Evolutionary conservation across 1,140 invertebrate species (phyloP), one percentile per base, ranked within the genome.

Genomic region (Drosophila parabipectinata): DNA sequence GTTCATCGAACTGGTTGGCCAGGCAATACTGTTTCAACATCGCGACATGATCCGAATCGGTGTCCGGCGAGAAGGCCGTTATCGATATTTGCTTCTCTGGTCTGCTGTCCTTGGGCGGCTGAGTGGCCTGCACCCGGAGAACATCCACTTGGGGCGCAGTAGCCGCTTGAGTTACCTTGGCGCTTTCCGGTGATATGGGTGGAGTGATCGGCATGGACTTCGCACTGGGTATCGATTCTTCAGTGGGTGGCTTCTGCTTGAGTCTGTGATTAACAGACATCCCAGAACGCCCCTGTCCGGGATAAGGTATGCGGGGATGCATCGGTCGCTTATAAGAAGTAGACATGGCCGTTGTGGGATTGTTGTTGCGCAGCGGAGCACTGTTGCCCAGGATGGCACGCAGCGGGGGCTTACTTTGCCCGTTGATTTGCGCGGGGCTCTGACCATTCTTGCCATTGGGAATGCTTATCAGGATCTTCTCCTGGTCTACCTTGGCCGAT

Each of bases 371-470:
- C 14, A 54, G 64, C 14, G 69, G 54, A 2, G 77, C 79, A 68
- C 79, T 88, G 21, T 87, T 75, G 4, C 82, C 82, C 24, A 87
- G 41, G 5, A 87, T 87, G 28, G 82, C 69, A 30, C 82, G 82
- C 24, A 88, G 32, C 3, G 72, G 51, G 0, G 66, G 74, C 4
- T 85, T 85, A 44, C 28, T 14, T 9, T 71, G 56, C 0, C 72
- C 72, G 24, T 61, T 75, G 34, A 26, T 53, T 2, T 62, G 66
- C 7, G 28, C 55, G 24, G 78, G 32, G 18, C 2, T 34, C 18
- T 41, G 32, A 3, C 10, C 47, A 10, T 1, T 15, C 18, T 64
- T 67, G 12, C 64, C 21, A 12, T 67, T 64, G 0, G 28, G 9
- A 34, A 58, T 45, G 1, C 63, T 58, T 10, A 68, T 18, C 9